Evolutionary conservation across 2,113 vertebrate genomes (phyloP).

Genomic region (Charina bottae): DNA sequence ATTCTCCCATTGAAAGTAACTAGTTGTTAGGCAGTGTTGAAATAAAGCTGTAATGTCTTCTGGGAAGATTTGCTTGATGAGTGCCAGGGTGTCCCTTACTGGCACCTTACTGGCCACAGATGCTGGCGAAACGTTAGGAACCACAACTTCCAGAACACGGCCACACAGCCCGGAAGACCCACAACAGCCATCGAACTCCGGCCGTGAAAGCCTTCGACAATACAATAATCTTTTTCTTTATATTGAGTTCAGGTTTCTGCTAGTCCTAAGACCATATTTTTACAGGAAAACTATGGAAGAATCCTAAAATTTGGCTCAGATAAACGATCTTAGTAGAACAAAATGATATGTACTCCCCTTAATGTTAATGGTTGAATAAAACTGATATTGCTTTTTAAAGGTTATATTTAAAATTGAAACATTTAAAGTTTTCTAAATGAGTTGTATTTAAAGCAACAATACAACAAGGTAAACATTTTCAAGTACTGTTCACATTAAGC

Average conservation of each 20-base stretch:
- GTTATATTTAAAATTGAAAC: not conserved
- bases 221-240: conserved; percentile 18
- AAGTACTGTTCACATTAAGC: not conserved
- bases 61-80: too few relatives aligned
- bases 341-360: not conserved
- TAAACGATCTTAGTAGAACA: not conserved
- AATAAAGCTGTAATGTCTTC: too few relatives aligned
- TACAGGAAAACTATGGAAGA: conserved; percentile 19
- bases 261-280: conserved; percentile 8
- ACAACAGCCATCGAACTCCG: too few relatives aligned
- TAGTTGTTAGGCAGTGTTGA: too few relatives aligned
- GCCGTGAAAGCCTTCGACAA: too few relatives aligned
- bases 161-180: too few relatives aligned
- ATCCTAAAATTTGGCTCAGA: not conserved
- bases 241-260: conserved; percentile 14
- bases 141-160: too few relatives aligned
- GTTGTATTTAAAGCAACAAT: not conserved
- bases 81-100: too few relatives aligned
- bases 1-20: too few relatives aligned
- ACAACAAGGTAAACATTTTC: not conserved
- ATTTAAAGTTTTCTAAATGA: not conserved
- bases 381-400: not conserved
- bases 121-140: too few relatives aligned
- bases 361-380: not conserved
- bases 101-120: too few relatives aligned